A percentile compares a stretch with the other conserved stretches of the same genome.
Evolutionary conservation across 1,140 invertebrate species (phyloP).

Genomic region (Ectropis grisescens): DNA sequence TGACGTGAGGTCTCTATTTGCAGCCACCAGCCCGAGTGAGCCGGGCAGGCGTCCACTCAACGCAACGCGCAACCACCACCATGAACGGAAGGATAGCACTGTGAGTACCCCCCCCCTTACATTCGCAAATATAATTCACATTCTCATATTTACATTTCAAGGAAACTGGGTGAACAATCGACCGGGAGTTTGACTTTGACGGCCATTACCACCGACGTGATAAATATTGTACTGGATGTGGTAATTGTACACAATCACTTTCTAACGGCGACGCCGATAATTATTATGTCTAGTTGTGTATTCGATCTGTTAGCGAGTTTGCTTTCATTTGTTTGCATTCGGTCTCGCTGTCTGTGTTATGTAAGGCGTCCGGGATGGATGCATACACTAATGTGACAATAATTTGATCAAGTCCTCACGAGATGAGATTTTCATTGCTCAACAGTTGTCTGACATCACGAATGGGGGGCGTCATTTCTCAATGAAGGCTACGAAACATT

Average conservation of each 20-base stretch:
- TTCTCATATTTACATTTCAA: too few species aligned
- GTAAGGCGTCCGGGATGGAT: not conserved
- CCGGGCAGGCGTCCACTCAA: constrained; percentile 8
- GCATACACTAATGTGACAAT: constrained; percentile 10
- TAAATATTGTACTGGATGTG: constrained; percentile 6
- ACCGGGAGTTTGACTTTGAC: not conserved
- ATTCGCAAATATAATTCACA: too few species aligned
- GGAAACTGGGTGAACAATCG: too few species aligned
- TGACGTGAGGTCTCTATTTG: constrained; percentile 60
- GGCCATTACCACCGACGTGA: constrained; percentile 1
- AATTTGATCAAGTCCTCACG: constrained; percentile 56
- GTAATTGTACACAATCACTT: constrained; percentile 32
- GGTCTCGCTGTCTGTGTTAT: constrained; percentile 5
- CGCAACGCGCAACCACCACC: constrained; percentile 12
- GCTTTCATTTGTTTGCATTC: constrained; percentile 44
- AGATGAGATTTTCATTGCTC: constrained; percentile 58
- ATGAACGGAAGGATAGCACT: constrained; percentile 46
- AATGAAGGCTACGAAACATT: constrained; percentile 60
- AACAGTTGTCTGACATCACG: constrained; percentile 56
- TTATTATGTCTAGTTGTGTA: constrained; percentile 13
- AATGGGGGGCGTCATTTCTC: constrained; percentile 62
- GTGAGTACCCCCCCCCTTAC: constrained; percentile 36
- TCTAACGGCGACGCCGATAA: constrained; percentile 28
- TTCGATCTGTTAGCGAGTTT: constrained; percentile 22
- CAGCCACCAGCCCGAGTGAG: constrained; percentile 43